phyloP scores from a whole-genome alignment of 2,113 vertebrate genomes.

The Rousettus leschenaultii region DNA sequence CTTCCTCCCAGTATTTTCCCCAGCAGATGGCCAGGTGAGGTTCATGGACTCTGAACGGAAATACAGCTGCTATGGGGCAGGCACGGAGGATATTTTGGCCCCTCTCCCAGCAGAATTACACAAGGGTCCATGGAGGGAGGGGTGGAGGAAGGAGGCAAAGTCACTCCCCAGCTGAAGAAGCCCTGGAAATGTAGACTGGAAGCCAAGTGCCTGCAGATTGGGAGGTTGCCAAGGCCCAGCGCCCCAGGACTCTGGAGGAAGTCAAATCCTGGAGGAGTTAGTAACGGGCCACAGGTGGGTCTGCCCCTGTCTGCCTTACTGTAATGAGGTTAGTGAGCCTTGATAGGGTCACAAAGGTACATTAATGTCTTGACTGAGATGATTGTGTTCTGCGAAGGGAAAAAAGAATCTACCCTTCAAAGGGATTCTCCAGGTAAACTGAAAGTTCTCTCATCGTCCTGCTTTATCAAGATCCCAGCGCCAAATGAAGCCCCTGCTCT shows the following conservation, averaged over 20 bases:
- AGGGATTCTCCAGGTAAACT: not conserved
- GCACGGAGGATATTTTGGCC: not conserved
- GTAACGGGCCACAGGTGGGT: not conserved
- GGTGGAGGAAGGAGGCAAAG: not conserved
- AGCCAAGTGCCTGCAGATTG: not conserved
- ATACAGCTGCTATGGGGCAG: not conserved
- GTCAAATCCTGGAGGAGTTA: not conserved
- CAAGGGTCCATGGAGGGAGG: not conserved
- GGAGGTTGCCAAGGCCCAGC: not conserved
- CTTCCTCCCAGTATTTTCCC: slow-evolving; percentile 15
- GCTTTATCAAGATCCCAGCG: not conserved
- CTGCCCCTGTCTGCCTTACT: not conserved
- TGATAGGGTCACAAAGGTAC: not conserved
- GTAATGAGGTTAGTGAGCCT: not conserved
- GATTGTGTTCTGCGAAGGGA: not conserved
- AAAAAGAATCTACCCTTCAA: not conserved
- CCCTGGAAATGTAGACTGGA: not conserved
- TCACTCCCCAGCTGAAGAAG: slow-evolving; percentile 12
- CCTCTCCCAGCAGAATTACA: not conserved
- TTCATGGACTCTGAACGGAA: not conserved
- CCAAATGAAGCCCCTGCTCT: not conserved
- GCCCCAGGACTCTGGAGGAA: not conserved
- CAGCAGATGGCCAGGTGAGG: slow-evolving; percentile 19
- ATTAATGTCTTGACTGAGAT: not conserved
- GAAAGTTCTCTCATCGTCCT: not conserved